A percentile compares a stretch with the other conserved stretches of the same genome.
phyloP scores from a whole-genome alignment of 2,113 vertebrate genomes.

The Nibea albiflora region DNA sequence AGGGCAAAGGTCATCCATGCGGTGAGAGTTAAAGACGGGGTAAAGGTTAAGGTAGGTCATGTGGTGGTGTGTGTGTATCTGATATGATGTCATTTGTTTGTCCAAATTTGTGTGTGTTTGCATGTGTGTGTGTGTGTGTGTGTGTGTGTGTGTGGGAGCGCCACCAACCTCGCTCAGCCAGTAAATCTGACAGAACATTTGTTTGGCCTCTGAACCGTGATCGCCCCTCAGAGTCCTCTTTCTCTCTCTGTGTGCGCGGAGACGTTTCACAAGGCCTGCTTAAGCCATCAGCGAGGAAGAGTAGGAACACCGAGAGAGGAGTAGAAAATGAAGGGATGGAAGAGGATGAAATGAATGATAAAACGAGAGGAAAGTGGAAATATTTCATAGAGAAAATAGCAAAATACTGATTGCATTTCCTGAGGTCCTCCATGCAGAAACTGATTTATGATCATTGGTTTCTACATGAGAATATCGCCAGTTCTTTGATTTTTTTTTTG shows the following conservation, averaged over 20 bases:
- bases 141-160: slow-evolving; percentile 3
- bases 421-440: not conserved
- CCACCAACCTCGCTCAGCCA: slow-evolving; percentile 64
- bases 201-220: slow-evolving; percentile 77
- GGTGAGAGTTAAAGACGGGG: not conserved
- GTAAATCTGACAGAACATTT: slow-evolving; percentile 77
- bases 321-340: not conserved
- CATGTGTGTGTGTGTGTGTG: not conserved
- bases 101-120: slow-evolving; percentile 11
- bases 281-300: slow-evolving; percentile 43
- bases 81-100: slow-evolving; percentile 36
- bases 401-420: slow-evolving; percentile 11
- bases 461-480: not conserved
- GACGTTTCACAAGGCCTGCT: slow-evolving; percentile 44
- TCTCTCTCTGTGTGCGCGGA: slow-evolving; percentile 8
- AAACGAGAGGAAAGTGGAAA: not conserved
- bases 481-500: not conserved
- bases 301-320: not conserved
- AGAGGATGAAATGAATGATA: slow-evolving; percentile 5
- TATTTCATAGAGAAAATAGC: not conserved
- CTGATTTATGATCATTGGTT: not conserved
- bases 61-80: slow-evolving; percentile 2
- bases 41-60: slow-evolving; percentile 27
- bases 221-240: slow-evolving; percentile 63
- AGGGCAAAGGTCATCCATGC: slow-evolving; percentile 19